Conservation (phyloP, 2,888 invertebrate genomes). For the Agrochola litura region DNA sequence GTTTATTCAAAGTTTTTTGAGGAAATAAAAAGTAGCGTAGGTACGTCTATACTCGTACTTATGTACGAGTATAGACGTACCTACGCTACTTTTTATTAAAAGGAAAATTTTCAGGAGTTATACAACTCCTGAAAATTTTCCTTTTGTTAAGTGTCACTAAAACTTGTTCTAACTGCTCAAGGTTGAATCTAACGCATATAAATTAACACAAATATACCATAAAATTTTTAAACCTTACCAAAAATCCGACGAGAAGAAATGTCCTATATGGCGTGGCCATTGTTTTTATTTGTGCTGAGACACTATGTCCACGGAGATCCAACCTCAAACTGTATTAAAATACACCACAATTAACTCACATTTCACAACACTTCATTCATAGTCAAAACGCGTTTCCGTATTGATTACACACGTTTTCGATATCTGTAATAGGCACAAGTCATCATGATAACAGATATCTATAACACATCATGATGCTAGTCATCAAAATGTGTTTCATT, state of each 20-base stretch:
- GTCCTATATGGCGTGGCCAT: conserved; percentile 66
- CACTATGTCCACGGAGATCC: background rate
- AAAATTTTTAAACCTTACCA: conserved; percentile 68
- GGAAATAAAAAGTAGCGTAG: background rate
- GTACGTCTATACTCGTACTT: background rate
- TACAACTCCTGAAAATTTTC: background rate
- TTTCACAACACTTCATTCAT: conserved; percentile 29
- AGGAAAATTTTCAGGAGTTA: too few species aligned
- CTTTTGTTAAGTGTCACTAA: background rate
- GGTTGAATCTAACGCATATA: background rate
- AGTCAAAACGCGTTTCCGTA: conserved; percentile 6
- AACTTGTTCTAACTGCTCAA: background rate
- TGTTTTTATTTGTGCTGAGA: conserved; percentile 5
- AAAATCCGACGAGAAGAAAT: conserved; percentile 68
- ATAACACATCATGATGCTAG: conserved; percentile 14
- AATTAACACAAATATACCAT: background rate
- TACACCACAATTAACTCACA: conserved; percentile 13
- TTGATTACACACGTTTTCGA: conserved; percentile 12
- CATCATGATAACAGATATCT: conserved; percentile 49
- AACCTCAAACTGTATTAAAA: conserved; percentile 5
- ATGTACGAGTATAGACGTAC: too few species aligned
- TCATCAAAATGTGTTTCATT: conserved; percentile 9
- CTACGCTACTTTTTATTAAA: too few species aligned
- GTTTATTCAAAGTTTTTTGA: background rate
- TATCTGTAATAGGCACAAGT: conserved; percentile 22